Evolutionary conservation across 2,797 vertebrate species (phyloP).

Genomic region (Sylvia borin): DNA sequence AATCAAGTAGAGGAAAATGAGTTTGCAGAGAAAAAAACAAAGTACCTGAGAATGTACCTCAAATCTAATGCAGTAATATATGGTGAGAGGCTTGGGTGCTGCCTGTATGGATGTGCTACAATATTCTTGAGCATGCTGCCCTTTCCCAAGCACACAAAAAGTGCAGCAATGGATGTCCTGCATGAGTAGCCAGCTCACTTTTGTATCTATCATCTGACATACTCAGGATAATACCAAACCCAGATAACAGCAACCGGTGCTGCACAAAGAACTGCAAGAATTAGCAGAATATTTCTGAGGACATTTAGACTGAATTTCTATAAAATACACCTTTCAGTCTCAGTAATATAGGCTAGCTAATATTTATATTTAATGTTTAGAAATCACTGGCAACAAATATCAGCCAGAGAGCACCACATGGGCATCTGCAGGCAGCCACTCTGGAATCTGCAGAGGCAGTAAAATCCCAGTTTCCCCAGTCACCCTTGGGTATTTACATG

Average conservation of each 20-base stretch:
- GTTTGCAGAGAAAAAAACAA: not conserved
- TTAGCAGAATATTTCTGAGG: not conserved
- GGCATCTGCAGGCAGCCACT: rapidly evolving
- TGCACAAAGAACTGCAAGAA: not conserved
- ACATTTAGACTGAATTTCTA: not conserved
- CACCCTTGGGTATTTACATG: not conserved
- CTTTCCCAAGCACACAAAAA: not conserved
- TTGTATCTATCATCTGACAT: not conserved
- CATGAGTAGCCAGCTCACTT: not conserved
- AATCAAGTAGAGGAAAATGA: not conserved
- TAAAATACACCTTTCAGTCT: not conserved
- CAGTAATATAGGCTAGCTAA: not conserved
- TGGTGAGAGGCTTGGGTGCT: not conserved
- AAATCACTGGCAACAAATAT: not conserved
- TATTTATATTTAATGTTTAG: not conserved
- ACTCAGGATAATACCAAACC: not conserved
- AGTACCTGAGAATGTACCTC: not conserved
- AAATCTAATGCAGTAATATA: not conserved
- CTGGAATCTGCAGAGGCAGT: not conserved
- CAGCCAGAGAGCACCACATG: rapidly evolving
- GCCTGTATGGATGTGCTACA: no score
- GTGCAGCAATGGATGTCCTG: not conserved
- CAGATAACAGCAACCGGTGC: not conserved
- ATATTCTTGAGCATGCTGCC: not conserved
- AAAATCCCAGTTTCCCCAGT: not conserved